These are phyloP conservation scores for Homalodisca vitripennis DNA, from an alignment of 1,140 invertebrate species.

Conservation along the genomic window DNA sequence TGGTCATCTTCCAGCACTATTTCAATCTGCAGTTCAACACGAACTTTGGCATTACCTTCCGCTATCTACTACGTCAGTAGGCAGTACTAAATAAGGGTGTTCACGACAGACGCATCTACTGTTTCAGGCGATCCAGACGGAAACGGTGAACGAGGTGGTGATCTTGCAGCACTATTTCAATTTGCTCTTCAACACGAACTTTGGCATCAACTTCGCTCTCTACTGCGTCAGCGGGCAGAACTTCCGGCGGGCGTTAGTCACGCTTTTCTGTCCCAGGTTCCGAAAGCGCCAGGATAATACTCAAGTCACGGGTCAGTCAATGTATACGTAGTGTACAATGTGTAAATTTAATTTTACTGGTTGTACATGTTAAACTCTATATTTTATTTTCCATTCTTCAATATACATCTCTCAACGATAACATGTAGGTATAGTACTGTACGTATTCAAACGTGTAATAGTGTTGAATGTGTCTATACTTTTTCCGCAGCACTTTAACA, in stretches of 20 bases:
- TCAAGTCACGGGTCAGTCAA: constrained; percentile 41
- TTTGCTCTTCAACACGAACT: constrained; percentile 77
- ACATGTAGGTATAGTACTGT: no score
- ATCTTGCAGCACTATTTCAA: constrained; percentile 57
- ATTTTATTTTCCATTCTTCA: no score
- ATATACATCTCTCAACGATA: no score
- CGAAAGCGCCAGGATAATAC: constrained; percentile 48
- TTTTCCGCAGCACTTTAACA: no score
- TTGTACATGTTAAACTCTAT: no score
- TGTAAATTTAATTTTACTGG: no score
- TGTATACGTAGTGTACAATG: not conserved
- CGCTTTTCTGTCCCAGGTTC: constrained; percentile 46
- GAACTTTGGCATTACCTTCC: no score
- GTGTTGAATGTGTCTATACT: no score
- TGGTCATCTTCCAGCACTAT: constrained; percentile 57
- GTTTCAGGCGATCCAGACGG: constrained; percentile 27
- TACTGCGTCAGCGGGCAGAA: constrained; percentile 81
- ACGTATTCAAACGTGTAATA: no score
- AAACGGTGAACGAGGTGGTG: constrained; percentile 42
- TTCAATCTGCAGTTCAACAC: constrained; percentile 58
- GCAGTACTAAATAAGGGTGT: constrained; percentile 44
- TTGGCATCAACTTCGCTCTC: constrained; percentile 82
- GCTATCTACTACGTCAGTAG: no score
- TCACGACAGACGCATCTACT: not conserved
- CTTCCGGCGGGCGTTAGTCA: constrained; percentile 62